phyloP scores from a whole-genome alignment of 2,113 vertebrate genomes.

The Vimba vimba region DNA sequence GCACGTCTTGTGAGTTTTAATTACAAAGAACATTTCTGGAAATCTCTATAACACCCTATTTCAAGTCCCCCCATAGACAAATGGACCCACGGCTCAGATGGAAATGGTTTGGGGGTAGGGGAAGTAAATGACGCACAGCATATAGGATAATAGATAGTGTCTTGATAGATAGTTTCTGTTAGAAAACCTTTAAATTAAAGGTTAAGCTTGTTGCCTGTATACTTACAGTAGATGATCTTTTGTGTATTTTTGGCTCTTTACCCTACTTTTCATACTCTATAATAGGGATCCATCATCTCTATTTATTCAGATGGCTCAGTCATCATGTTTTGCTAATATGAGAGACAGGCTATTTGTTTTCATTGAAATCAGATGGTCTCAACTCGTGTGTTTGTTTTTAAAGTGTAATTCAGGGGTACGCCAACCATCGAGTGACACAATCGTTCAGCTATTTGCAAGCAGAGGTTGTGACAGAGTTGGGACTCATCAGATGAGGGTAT shows the following conservation, averaged over 20 bases:
- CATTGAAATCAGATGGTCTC: conserved; percentile 10
- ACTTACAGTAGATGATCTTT: conserved; percentile 54
- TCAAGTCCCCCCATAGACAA: conserved; percentile 42
- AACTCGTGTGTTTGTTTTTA: conserved; percentile 9
- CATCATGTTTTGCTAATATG: neutral
- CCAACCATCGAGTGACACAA: neutral
- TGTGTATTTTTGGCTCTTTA: conserved; percentile 47
- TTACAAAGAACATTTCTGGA: neutral
- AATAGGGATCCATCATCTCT: conserved; percentile 22
- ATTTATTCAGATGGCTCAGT: conserved; percentile 40
- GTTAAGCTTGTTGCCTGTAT: conserved; percentile 43
- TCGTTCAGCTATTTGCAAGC: neutral
- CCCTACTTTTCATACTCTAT: conserved; percentile 18
- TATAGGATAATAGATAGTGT: conserved; percentile 55
- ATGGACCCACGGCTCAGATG: conserved; percentile 26
- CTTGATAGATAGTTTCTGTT: conserved; percentile 49
- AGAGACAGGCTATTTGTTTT: conserved; percentile 24
- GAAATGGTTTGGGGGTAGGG: conserved; percentile 48
- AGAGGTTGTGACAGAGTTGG: neutral
- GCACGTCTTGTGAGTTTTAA: neutral
- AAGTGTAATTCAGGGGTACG: conserved; percentile 14
- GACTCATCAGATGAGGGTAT: neutral
- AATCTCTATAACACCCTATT: neutral
- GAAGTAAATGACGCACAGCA: conserved; percentile 34
- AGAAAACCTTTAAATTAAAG: conserved; percentile 54